Percentiles rank a stretch among this genome's conserved stretches.
Conservation (phyloP, 2,888 invertebrate genomes). For the Smittia aterrima region DNA sequence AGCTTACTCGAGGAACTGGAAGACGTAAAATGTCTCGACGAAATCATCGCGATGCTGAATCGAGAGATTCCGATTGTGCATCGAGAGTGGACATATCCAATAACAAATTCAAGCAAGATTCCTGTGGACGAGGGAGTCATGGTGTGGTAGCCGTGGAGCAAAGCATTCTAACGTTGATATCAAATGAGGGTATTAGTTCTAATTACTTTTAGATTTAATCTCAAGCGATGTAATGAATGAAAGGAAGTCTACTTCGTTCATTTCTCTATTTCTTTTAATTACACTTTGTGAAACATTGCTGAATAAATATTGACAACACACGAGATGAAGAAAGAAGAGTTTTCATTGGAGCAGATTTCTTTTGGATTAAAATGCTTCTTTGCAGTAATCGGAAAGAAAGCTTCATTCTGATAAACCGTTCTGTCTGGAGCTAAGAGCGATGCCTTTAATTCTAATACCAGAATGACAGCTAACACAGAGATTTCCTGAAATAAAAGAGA, state of each 20-base stretch:
- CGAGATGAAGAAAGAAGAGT: too few species aligned
- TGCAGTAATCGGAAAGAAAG: too few species aligned
- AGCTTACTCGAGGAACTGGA: slow-evolving; percentile 26
- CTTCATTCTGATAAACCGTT: too few species aligned
- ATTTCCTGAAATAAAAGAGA: too few species aligned
- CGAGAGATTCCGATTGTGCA: slow-evolving; percentile 33
- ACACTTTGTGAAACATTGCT: neutral
- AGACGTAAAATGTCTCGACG: slow-evolving; percentile 35
- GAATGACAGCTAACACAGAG: too few species aligned
- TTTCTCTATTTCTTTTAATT: neutral
- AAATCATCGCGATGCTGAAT: slow-evolving; percentile 37
- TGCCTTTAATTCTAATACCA: too few species aligned
- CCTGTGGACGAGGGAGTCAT: slow-evolving; percentile 37
- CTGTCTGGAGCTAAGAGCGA: too few species aligned
- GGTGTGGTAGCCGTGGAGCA: neutral
- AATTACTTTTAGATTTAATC: slow-evolving; percentile 27
- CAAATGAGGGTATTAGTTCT: slow-evolving; percentile 2
- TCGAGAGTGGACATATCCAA: slow-evolving; percentile 39
- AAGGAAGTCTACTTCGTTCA: neutral
- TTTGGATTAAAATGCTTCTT: too few species aligned
- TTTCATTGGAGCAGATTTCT: too few species aligned
- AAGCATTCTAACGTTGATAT: neutral
- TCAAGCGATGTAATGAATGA: neutral
- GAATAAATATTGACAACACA: too few species aligned
- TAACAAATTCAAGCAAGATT: slow-evolving; percentile 24